Base-by-base conservation (phyloP, 2,888 invertebrate species). In the Minunthozetes semirufus region DNA sequence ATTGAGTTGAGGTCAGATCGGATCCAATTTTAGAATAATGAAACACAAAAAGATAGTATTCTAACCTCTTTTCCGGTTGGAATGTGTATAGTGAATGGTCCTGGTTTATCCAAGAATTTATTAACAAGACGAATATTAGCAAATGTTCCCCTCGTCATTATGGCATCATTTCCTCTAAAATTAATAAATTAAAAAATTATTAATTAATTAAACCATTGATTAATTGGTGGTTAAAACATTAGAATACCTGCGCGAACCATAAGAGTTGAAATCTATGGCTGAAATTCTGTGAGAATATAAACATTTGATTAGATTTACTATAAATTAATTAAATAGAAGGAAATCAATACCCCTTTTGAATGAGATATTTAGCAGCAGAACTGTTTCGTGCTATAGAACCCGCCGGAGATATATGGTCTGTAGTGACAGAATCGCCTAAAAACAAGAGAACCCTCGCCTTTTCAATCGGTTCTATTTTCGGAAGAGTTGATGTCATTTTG, bases 371-470 rank as follows among this genome's bases (percentile, higher is more conserved):
- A 0, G 93, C 93, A 0, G 98, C 97, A 0, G 97, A 91, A 73
- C 95, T 95, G 82, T 91, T 95, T 74, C 96, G 86, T 0, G 97
- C 93, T 80, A 99, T 99, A 76, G 95, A 94, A 5, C 98, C 98
- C 25, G 98, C 98, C 0, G 98, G 98, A 1, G 96, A 96, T 78
- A 99, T 99, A 84, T 98, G 98, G 85, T 99, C 98, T 0, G 98
- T 98, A 38, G 98, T 99, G 9, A 99, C 96, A 0, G 95, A 97
- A 84, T 99, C 98, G 0, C 94, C 94, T 77, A 99, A 86, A 80
- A 91, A 88, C 0, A 98, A 86, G 29, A 99, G 85, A 53, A 91
- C 93, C 61, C 90, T 87, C 0, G 96, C 96, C 77, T 88, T 86
- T 33, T 84, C 83, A 33, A 97, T 88, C 13, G 88, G 84, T 76